phyloP scores from a whole-genome alignment of 2,797 vertebrate genomes.

The Neoniphon sammara region DNA sequence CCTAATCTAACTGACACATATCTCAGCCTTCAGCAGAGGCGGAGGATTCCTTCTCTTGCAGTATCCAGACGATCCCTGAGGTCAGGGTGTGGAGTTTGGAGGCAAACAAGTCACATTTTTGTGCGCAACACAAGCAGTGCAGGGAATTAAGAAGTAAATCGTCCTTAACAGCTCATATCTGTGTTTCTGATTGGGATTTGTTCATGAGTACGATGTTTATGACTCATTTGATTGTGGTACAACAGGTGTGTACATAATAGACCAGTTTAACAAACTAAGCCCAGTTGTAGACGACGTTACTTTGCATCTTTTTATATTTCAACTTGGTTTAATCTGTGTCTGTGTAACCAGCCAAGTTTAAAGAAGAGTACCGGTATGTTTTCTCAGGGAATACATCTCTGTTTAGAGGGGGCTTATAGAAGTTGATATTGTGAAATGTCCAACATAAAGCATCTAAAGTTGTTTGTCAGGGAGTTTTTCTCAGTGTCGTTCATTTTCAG shows the following conservation, averaged over 20 bases:
- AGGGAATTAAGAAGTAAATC: slow-evolving; percentile 16
- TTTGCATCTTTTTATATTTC: too few relatives aligned
- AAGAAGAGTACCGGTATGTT: neutral
- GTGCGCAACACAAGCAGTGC: neutral
- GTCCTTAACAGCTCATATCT: neutral
- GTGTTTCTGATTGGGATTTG: neutral
- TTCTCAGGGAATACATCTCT: neutral
- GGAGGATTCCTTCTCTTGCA: neutral
- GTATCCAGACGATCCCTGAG: slow-evolving; percentile 7
- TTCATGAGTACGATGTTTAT: neutral
- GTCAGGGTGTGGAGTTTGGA: slow-evolving; percentile 42
- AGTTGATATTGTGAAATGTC: too few relatives aligned
- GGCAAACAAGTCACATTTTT: slow-evolving; percentile 22
- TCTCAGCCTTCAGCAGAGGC: slow-evolving; percentile 18
- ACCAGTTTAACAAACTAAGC: neutral
- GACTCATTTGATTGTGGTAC: neutral
- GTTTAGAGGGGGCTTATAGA: too few relatives aligned
- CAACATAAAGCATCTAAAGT: too few relatives aligned
- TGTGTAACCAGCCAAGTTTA: neutral
- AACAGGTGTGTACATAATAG: neutral
- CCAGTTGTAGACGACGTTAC: neutral
- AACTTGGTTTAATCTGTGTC: neutral
- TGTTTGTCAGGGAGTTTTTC: too few relatives aligned
- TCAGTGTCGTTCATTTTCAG: too few relatives aligned
- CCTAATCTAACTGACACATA: slow-evolving; percentile 9